Evolutionary conservation across 2,888 invertebrate species (phyloP).

Genomic region (Nomada hirtipes): DNA sequence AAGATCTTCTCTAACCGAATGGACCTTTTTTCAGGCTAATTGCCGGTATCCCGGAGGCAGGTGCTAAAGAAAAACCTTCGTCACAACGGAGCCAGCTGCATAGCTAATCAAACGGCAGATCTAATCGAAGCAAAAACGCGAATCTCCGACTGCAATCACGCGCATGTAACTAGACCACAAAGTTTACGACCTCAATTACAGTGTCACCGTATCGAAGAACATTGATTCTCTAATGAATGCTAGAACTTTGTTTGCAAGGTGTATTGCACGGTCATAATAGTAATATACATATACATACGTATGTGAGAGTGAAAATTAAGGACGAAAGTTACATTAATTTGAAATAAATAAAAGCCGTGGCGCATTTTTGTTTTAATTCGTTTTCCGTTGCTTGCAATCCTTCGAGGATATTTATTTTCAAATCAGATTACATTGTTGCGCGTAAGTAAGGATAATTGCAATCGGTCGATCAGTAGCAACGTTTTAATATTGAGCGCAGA

Average conservation of each 20-base stretch:
- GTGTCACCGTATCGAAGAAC: background rate
- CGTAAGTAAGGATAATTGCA: background rate
- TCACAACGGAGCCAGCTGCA: background rate
- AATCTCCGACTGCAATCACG: background rate
- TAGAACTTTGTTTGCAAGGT: background rate
- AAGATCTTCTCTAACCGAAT: background rate
- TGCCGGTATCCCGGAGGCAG: constrained; percentile 13
- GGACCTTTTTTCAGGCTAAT: constrained; percentile 27
- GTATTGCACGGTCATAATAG: background rate
- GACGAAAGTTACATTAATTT: background rate
- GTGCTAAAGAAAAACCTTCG: constrained; percentile 1
- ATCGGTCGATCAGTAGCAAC: no score
- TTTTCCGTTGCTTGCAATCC: background rate
- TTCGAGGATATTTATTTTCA: background rate
- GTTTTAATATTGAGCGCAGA: background rate
- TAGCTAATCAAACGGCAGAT: constrained; percentile 4
- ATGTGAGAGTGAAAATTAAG: background rate
- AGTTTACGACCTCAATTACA: constrained; percentile 30
- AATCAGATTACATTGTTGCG: background rate
- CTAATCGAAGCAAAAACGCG: background rate
- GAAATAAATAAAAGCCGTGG: background rate
- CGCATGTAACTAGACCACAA: constrained; percentile 27
- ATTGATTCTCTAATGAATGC: constrained; percentile 1
- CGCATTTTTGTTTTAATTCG: background rate
- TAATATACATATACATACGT: no score